A percentile compares a stretch with the other conserved stretches of the same genome.
phyloP scores from a whole-genome alignment of 2,888 invertebrate genomes.

The Gortyna flavago region DNA sequence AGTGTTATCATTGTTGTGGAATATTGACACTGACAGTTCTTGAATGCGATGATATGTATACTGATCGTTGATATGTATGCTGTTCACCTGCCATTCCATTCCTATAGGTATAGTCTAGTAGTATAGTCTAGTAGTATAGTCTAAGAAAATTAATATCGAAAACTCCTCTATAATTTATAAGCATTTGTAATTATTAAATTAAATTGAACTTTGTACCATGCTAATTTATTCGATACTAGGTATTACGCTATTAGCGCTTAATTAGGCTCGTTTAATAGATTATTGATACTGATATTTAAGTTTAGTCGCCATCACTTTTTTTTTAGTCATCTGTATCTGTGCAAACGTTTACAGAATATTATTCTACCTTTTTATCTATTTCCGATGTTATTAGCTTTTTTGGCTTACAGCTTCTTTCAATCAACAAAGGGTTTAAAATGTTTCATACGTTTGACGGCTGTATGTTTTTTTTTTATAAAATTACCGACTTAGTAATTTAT shows the following conservation, averaged over 20 bases:
- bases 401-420: not conserved
- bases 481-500: not conserved
- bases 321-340: not conserved
- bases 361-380: not conserved
- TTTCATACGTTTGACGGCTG: not conserved
- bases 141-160: conserved; percentile 15
- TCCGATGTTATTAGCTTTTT: not conserved
- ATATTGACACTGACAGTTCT: not conserved
- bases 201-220: not conserved
- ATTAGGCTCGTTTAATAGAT: conserved; percentile 14
- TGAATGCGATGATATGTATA: not conserved
- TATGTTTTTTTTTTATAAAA: no score
- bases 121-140: not conserved
- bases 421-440: not conserved
- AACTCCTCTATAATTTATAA: conserved; percentile 4
- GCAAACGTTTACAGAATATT: not conserved
- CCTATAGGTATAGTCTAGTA: no score
- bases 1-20: not conserved
- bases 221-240: conserved; percentile 38
- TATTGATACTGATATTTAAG: not conserved
- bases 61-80: not conserved
- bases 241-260: not conserved
- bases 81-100: not conserved
- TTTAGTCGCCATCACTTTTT: not conserved
- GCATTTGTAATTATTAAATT: conserved; percentile 31